Conservation (phyloP, 2,113 vertebrate species). For the Junco hyemalis region DNA sequence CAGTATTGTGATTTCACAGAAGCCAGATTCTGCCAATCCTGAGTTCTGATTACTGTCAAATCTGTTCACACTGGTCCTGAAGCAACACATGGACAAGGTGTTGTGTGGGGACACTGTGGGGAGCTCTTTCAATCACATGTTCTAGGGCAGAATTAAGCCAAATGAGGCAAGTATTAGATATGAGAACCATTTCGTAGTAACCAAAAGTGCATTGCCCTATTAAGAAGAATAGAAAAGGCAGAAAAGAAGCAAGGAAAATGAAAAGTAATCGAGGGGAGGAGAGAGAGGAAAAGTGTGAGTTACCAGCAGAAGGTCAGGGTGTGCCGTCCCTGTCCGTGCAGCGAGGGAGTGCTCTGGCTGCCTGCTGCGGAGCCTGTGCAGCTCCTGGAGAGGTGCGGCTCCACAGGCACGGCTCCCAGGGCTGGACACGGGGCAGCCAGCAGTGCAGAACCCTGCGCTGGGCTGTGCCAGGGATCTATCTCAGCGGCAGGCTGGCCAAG, state of each 20-base stretch:
- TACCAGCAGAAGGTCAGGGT: neutral
- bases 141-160: neutral
- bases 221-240: neutral
- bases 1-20: neutral
- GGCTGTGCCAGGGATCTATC: fast-evolving
- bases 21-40: neutral
- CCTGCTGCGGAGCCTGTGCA: neutral
- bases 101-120: fast-evolving
- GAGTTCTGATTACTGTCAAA: neutral
- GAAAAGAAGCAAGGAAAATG: neutral
- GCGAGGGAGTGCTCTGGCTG: fast-evolving
- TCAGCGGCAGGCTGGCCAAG: fast-evolving
- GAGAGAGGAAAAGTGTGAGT: no score
- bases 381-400: neutral
- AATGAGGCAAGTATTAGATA: fast-evolving
- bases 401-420: fast-evolving
- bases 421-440: fast-evolving
- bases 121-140: neutral
- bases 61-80: neutral
- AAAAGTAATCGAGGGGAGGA: fast-evolving
- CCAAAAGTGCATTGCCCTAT: neutral
- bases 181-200: neutral
- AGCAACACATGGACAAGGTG: neutral
- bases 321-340: fast-evolving
- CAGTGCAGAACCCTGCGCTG: neutral